These are phyloP conservation scores for Nesospiza acunhae DNA, from an alignment of 2,113 vertebrate genomes.

Conservation along the genomic window DNA sequence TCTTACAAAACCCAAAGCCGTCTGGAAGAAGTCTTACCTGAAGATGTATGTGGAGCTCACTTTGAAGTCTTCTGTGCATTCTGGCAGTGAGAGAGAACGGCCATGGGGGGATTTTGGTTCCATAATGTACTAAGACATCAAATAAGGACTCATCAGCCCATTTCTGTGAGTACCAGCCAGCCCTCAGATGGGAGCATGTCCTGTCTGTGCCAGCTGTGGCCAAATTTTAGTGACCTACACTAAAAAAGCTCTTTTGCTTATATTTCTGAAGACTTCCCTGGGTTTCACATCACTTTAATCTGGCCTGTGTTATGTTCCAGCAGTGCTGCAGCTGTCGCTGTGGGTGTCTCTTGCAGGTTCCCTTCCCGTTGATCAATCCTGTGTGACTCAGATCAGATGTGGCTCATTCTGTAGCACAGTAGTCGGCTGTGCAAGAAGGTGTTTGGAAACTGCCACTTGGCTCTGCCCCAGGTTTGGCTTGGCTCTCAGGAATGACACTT, in stretches of 20 bases:
- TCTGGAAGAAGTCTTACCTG: not conserved
- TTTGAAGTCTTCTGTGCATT: not conserved
- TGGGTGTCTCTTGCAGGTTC: not conserved
- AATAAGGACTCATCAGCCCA: not conserved
- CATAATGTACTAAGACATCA: not conserved
- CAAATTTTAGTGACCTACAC: not conserved
- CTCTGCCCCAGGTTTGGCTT: not conserved
- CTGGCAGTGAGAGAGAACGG: not conserved
- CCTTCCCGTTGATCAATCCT: not conserved
- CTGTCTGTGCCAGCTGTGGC: not conserved
- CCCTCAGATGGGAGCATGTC: not conserved
- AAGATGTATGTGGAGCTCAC: not conserved
- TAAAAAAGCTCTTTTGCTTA: not conserved
- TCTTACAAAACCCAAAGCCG: not conserved
- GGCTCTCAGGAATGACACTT: not conserved
- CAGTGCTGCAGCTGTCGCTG: not conserved
- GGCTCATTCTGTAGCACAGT: not conserved
- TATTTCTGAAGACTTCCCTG: not conserved
- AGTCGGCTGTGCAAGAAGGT: not conserved
- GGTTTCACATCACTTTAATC: not conserved
- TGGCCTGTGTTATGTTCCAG: not conserved
- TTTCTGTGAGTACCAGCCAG: not conserved
- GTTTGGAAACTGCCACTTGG: not conserved
- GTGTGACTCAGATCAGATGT: not conserved
- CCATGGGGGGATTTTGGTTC: not conserved